Base-by-base conservation (phyloP, 2,888 invertebrate genomes). In the Dinocampus coccinellae region DNA sequence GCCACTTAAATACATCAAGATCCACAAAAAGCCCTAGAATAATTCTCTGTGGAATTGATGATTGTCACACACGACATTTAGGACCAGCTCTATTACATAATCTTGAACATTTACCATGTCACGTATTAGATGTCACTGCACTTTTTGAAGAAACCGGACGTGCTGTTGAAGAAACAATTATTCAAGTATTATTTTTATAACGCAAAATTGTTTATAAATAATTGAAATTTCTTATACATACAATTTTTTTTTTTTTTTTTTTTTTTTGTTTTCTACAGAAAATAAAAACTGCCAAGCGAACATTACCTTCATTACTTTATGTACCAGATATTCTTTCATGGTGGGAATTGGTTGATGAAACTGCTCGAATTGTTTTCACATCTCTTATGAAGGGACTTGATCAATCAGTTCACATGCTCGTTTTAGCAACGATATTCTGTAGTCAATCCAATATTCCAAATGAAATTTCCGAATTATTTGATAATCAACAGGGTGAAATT, bases 71-170 rank as follows among this genome's bases (percentile, higher is more conserved):
- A 55, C 89, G 89, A 6, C 91, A 92, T 83, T 83, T 96, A 33
- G 94, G 93, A 29, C 95, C 96, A 1, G 96, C 95, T 0, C 82
- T 97, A 69, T 89, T 97, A 7, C 92, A 95, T 76, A 89, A 90
- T 55, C 89, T 96, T 82, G 96, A 96, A 84, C 92, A 91, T 78
- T 90, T 93, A 78, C 91, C 93, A 24, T 91, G 93, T 42, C 91
- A 92, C 81, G 90, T 92, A 42, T 88, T 95, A 68, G 93, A 93
- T 81, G 89, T 94, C 69, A 90, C 92, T 3, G 90, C 92, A 0
- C 83, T 94, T 65, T 92, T 91, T 82, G 90, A 91, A 29, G 91
- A 92, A 73, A 90, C 91, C 7, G 90, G 91, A 2, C 90, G 92
- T 78, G 91, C 93, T 0, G 92, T 93, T 16, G 95, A 96, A 84